phyloP scores from a whole-genome alignment of 1,140 invertebrate genomes.

The Hylaeus volcanicus region DNA sequence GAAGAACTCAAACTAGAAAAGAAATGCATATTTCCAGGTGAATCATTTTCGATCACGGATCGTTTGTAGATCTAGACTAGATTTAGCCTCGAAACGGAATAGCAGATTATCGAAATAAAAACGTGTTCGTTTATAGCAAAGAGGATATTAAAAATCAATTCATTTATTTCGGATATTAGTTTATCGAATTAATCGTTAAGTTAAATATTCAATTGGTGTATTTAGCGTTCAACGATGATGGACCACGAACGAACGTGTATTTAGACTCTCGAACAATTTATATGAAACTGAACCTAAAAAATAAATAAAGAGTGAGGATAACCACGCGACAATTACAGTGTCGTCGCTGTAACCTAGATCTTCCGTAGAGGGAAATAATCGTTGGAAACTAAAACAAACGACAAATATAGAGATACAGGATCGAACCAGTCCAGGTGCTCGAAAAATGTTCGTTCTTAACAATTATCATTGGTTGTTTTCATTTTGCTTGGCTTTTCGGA shows the following conservation, averaged over 20 bases:
- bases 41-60: slow-evolving; percentile 5
- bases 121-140: neutral
- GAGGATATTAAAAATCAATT: neutral
- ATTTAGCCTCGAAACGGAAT: slow-evolving; percentile 30
- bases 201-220: neutral
- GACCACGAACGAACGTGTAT: neutral
- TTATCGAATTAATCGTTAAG: neutral
- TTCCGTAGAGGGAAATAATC: neutral
- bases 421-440: neutral
- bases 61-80: slow-evolving; percentile 36
- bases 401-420: neutral
- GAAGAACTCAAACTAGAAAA: slow-evolving; percentile 10
- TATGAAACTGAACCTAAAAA: too few species aligned
- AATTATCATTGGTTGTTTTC: slow-evolving; percentile 25
- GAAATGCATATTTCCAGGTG: slow-evolving; percentile 22
- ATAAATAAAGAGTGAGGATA: neutral
- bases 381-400: neutral
- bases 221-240: neutral
- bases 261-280: too few species aligned
- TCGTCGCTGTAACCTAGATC: neutral
- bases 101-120: neutral
- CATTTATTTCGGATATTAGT: neutral
- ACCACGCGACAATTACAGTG: neutral
- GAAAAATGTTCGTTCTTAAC: neutral
- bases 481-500: slow-evolving; percentile 15